Percentiles rank a stretch among this genome's conserved stretches.
Conservation (phyloP, 2,888 invertebrate genomes). For the Acrocera orbiculus region DNA sequence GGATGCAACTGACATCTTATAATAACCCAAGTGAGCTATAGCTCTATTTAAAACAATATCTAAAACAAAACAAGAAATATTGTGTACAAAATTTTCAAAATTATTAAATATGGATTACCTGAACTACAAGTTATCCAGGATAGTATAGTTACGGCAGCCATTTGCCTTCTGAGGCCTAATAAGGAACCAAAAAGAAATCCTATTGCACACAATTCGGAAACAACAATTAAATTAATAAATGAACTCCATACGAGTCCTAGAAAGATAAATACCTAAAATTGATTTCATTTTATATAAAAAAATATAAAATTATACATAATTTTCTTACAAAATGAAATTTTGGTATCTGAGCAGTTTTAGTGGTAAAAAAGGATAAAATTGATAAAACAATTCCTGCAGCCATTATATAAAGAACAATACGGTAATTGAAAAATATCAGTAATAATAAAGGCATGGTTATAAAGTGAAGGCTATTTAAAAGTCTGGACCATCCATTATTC, state of each 20-base stretch:
- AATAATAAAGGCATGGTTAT: neutral
- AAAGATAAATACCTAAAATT: no score
- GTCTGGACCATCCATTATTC: neutral
- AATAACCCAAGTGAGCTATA: conserved; percentile 42
- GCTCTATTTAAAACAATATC: conserved; percentile 37
- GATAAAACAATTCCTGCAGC: neutral
- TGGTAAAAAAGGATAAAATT: neutral
- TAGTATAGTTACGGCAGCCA: no score
- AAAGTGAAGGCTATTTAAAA: neutral
- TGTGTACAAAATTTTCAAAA: conserved; percentile 21
- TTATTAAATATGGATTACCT: no score
- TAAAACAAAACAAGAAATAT: conserved; percentile 39
- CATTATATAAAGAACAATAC: no score
- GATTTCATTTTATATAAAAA: no score
- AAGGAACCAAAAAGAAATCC: no score
- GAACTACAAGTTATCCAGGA: neutral
- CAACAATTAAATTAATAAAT: no score
- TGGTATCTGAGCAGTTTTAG: neutral
- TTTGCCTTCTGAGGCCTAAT: no score
- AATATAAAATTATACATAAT: no score
- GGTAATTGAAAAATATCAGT: neutral
- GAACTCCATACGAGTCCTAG: no score
- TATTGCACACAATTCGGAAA: no score
- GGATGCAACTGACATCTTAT: conserved; percentile 47
- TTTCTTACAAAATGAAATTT: no score